Evolutionary conservation across 2,113 vertebrate genomes (phyloP), one percentile per base, ranked within the genome.

Genomic region (Hippocampus zosterae): DNA sequence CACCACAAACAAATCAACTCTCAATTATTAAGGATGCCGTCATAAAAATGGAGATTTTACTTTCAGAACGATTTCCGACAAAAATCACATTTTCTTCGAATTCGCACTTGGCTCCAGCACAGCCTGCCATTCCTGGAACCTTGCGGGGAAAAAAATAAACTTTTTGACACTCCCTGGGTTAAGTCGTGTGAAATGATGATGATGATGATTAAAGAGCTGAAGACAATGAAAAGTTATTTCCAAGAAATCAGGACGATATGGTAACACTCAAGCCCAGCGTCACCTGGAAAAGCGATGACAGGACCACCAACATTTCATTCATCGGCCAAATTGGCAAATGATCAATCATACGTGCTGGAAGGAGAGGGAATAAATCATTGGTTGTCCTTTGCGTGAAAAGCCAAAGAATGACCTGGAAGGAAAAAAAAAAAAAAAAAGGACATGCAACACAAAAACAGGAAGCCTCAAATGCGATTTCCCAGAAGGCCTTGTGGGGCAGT

Each of bases 301-400:
- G 82, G 81, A 88, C 72, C 37, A 76, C 84, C 86, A 87, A 88
- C 85, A 85, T 84, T 79, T 77, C 70, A 68, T 59, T 69, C 61
- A 57, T 65, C 16, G 29, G 52, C 8, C 33, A 40, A 40, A 75
- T 50, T 27, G 8, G 16, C 5, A 13, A 66, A 66, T 37, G 27
- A 33, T 33, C 29, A 5, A 13, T 37, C 15, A 63, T 8, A 63
- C 61, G 4, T 63, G 15, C 29, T 15, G 3, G 6, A 19, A 46
- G 8, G 7, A 2, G 16, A 77, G 29, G 29, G 68, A 37, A 52
- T 42, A 74, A 79, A 83, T 85, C 85, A n/a, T 85, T 85, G 82
- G 85, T 60, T 40, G 78, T 85, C 85, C 72, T 72, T 77, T 23
- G 11, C 25, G 33, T 59, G 7, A 33, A 59, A 27, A 59, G 56